phyloP scores from a whole-genome alignment of 2,113 vertebrate genomes.

The Pedetes capensis region DNA sequence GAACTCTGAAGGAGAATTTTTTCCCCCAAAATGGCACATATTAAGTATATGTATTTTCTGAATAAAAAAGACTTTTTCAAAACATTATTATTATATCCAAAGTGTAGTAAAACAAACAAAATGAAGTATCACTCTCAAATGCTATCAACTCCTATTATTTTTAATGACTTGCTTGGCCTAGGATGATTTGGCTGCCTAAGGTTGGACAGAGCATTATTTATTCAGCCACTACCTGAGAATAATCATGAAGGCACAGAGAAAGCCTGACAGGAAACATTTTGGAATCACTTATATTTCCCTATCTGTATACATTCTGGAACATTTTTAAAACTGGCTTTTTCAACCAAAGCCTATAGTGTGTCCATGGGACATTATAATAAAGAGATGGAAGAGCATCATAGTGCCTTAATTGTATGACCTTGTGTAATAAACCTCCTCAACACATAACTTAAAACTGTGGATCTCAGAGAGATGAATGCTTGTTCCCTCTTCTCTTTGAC shows the following conservation, averaged over 20 bases:
- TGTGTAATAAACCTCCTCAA: not conserved
- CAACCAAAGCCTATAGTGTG: not conserved
- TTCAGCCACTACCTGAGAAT: not conserved
- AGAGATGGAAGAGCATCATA: not conserved
- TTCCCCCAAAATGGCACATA: not conserved
- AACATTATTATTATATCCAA: not conserved
- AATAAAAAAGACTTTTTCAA: not conserved
- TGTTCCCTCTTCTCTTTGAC: not conserved
- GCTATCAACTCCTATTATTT: conserved; percentile 3
- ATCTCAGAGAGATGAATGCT: not conserved
- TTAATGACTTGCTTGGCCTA: not conserved
- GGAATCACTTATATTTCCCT: not conserved
- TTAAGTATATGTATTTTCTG: conserved; percentile 36
- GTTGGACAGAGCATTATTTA: not conserved
- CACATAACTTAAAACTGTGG: not conserved
- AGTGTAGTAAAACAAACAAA: conserved; percentile 18
- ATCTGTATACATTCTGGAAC: not conserved
- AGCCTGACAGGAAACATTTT: not conserved
- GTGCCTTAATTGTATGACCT: not conserved
- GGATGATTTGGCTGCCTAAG: not conserved
- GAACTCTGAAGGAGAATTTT: not conserved
- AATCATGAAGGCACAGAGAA: not conserved
- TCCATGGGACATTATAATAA: not conserved
- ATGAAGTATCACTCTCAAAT: not conserved
- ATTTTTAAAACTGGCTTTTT: conserved; percentile 9